Evolutionary conservation across 2,888 invertebrate genomes (phyloP), one percentile per base, ranked within the genome.

Genomic region (Amphipyra tragopoginis): DNA sequence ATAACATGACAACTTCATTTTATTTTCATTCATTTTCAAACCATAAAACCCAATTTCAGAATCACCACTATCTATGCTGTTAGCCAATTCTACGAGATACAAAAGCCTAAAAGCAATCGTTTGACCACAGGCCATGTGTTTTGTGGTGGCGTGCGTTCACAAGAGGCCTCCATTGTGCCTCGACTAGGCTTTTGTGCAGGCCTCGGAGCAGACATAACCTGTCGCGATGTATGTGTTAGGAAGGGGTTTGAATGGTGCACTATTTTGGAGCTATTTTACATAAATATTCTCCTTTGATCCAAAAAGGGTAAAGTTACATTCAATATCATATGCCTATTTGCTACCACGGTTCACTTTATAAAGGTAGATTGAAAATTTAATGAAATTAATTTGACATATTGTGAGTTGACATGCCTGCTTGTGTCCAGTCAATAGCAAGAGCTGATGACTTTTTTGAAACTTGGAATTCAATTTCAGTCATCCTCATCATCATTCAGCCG

Each of bases 61-160:
- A 29, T 29, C 33, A 33, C 9, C 6, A 33, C 5, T 5, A 33
- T 33, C 5, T 9, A 21, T 43, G n/a, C 4, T 26, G 26, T 21
- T 44, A 39, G 40, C 38, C 72, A 21, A 9, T 34, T 88, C 84
- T 85, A 72, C n/a, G 26, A 40, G 7, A 63, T 63, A 2, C n/a
- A 65, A 34, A 15, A 49, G 56, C 73, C 82, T 80, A 82, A 63
- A 86, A 81, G 75, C 84, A 87, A 86, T 86, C 86, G 86, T 85
- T 86, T 91, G 90, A 88, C 91, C 89, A 77, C 88, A 82, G 86
- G 82, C 88, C 91, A 90, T 84, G 87, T 89, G 90, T 90, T 89
- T 85, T 83, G 88, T 86, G 86, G 85, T 81, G 83, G 81, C 75
- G 76, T 87, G 87, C 80, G 73, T 77, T 83, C 81, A 87, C 88